A percentile compares a stretch with the other conserved stretches of the same genome.
Conservation (phyloP, 2,113 vertebrate genomes). For the Corythoichthys haematopterus region DNA sequence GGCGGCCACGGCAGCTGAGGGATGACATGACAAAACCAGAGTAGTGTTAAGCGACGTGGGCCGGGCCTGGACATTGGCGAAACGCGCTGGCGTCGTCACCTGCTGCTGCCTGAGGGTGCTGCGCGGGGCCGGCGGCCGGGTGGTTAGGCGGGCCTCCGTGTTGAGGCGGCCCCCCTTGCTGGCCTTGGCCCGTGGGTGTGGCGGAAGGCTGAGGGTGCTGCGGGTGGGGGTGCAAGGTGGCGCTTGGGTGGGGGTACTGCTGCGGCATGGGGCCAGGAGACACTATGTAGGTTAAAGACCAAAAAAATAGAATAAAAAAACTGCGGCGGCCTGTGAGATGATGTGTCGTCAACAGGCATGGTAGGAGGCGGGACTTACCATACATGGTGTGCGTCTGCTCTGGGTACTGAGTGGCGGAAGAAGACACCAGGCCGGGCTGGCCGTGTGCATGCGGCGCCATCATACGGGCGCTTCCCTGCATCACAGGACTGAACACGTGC, state of each 20-base stretch:
- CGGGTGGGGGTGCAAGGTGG: slow-evolving; percentile 86
- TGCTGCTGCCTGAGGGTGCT: slow-evolving; percentile 84
- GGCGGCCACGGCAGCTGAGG: slow-evolving; percentile 51
- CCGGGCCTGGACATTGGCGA: neutral
- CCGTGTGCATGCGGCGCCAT: slow-evolving; percentile 89
- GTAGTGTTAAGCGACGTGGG: neutral
- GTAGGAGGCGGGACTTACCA: slow-evolving; percentile 75
- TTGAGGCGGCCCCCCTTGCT: slow-evolving; percentile 79
- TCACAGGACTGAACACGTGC: slow-evolving; percentile 93
- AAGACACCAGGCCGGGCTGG: slow-evolving; percentile 88
- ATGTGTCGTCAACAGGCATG: too few species aligned
- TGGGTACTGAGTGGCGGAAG: slow-evolving; percentile 89
- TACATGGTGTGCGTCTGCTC: slow-evolving; percentile 99
- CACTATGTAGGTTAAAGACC: slow-evolving; percentile 69
- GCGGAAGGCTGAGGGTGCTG: slow-evolving; percentile 94
- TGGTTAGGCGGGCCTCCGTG: slow-evolving; percentile 84
- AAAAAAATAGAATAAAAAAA: neutral
- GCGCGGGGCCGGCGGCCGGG: slow-evolving; percentile 91
- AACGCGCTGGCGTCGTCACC: slow-evolving; percentile 22
- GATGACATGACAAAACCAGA: neutral
- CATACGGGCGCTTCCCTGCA: slow-evolving; percentile 91
- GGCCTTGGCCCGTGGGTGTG: slow-evolving; percentile 90
- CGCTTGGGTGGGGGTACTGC: slow-evolving; percentile 89
- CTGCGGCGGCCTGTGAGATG: neutral
- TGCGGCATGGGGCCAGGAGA: slow-evolving; percentile 91